Evolutionary conservation across 2,888 invertebrate genomes (phyloP).

Genomic region (Netelia fuscicornis): DNA sequence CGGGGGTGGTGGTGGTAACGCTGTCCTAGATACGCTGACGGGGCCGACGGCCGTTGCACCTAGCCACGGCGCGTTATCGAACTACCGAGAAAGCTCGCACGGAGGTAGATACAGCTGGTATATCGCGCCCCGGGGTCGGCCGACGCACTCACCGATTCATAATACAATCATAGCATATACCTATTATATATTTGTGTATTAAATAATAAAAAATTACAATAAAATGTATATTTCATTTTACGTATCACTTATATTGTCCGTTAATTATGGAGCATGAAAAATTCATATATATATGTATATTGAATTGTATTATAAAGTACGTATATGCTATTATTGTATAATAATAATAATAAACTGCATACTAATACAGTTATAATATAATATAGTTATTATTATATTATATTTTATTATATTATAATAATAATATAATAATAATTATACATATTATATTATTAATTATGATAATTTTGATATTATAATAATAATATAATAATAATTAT

Average conservation of each 20-base stretch:
- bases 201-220: not conserved
- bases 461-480: no score
- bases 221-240: not conserved
- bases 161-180: slow-evolving; percentile 19
- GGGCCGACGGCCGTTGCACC: slow-evolving; percentile 82
- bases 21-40: slow-evolving; percentile 81
- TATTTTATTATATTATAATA: no score
- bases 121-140: slow-evolving; percentile 42
- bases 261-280: no score
- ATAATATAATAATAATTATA: no score
- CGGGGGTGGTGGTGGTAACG: slow-evolving; percentile 69
- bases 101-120: slow-evolving; percentile 72
- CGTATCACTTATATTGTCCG: not conserved
- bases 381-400: no score
- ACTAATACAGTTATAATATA: no score
- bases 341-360: no score
- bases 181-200: not conserved
- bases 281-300: no score
- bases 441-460: no score
- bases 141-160: slow-evolving; percentile 42
- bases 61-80: slow-evolving; percentile 77
- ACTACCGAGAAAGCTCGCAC: slow-evolving; percentile 75
- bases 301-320: no score
- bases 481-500: no score
- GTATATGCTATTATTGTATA: no score